phyloP scores from a whole-genome alignment of 2,113 vertebrate genomes.

The Triplophysa tibetana region DNA sequence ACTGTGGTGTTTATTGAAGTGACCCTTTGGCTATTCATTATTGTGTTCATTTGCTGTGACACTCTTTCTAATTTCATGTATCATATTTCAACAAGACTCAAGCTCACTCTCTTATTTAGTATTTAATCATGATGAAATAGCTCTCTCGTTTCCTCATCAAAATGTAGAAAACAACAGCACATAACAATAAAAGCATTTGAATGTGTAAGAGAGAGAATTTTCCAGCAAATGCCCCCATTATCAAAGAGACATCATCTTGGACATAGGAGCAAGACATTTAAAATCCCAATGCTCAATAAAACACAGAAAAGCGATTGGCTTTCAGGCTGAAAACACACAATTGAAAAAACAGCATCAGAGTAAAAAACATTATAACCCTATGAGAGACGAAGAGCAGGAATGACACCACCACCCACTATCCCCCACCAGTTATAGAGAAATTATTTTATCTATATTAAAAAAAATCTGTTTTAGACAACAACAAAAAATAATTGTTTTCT shows the following conservation, averaged over 20 bases:
- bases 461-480: too few species aligned
- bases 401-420: too few species aligned
- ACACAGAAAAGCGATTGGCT: too few species aligned
- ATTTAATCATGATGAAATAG: constrained; percentile 24
- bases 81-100: constrained; percentile 49
- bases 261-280: too few species aligned
- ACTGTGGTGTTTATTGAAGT: constrained; percentile 19
- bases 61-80: constrained; percentile 54
- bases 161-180: neutral
- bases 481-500: too few species aligned
- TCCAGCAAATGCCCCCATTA: neutral
- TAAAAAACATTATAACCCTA: too few species aligned
- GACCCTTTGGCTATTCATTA: constrained; percentile 41
- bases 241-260: neutral
- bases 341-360: too few species aligned
- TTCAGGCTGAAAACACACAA: too few species aligned
- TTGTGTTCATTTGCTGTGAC: constrained; percentile 48
- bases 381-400: too few species aligned
- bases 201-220: neutral
- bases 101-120: constrained; percentile 25
- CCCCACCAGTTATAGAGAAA: too few species aligned
- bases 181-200: neutral
- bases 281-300: too few species aligned
- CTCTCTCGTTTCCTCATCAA: constrained; percentile 24
- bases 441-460: too few species aligned